These are phyloP conservation scores for Sitodiplosis mosellana DNA, from an alignment of 1,140 invertebrate genomes.

Conservation along the genomic window DNA sequence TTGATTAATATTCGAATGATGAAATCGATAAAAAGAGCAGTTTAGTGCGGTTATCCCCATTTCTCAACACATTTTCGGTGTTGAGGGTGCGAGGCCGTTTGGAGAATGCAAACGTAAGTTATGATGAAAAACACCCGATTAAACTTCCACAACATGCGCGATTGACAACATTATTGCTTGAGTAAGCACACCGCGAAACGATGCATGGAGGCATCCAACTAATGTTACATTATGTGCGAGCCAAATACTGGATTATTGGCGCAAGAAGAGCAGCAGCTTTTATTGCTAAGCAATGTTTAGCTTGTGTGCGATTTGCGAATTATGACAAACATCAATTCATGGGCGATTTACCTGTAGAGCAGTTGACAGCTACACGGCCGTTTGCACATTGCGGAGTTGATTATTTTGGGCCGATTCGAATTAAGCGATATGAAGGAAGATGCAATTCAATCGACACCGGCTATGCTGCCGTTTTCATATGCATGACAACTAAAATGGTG, in stretches of 20 bases:
- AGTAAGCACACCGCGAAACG: constrained; percentile 8
- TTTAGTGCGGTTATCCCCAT: constrained; percentile 7
- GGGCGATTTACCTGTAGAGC: constrained; percentile 16
- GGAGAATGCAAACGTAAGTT: constrained; percentile 2
- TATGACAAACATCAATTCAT: constrained; percentile 9
- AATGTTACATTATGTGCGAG: constrained; percentile 5
- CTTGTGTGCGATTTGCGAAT: constrained; percentile 8
- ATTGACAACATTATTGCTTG: constrained; percentile 10
- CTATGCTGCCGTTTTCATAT: too few species aligned
- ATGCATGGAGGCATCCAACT: constrained; percentile 9
- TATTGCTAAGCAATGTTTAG: constrained; percentile 5
- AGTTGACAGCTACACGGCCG: constrained; percentile 12
- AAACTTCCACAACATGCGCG: constrained; percentile 6
- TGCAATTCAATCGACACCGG: too few species aligned
- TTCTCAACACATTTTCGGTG: constrained; percentile 8
- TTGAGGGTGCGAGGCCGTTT: constrained; percentile 12
- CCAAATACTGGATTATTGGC: constrained; percentile 9
- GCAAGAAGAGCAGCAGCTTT: constrained; percentile 6
- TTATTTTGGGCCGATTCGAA: too few species aligned
- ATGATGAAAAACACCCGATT: constrained; percentile 7
- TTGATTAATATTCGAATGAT: too few species aligned
- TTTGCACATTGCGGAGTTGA: constrained; percentile 19
- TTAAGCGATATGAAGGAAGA: too few species aligned
- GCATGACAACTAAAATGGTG: too few species aligned
- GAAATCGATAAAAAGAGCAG: too few species aligned